Evolutionary conservation across 2,888 invertebrate genomes (phyloP).

Genomic region (Catocala sponsa): DNA sequence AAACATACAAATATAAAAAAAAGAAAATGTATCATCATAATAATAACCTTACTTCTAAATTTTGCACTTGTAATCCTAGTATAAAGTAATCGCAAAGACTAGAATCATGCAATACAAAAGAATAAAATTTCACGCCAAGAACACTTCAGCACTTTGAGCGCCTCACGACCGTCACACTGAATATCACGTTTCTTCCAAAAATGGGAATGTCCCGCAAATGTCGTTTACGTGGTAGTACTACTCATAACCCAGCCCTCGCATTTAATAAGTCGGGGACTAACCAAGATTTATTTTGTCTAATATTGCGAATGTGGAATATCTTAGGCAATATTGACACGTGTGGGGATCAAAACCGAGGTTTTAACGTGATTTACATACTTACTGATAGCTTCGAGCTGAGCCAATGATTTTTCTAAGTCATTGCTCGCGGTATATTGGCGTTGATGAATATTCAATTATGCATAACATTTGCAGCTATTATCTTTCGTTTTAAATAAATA

Average conservation of each 20-base stretch:
- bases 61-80: too few relatives aligned
- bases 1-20: too few relatives aligned
- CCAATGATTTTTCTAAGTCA: background rate
- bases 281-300: slow-evolving; percentile 65
- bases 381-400: background rate
- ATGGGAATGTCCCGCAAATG: slow-evolving; percentile 14
- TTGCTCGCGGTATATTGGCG: too few relatives aligned
- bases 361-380: slow-evolving; percentile 34
- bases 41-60: too few relatives aligned
- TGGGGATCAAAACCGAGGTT: slow-evolving; percentile 27
- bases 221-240: slow-evolving; percentile 25
- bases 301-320: slow-evolving; percentile 55
- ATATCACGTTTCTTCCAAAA: slow-evolving; percentile 1
- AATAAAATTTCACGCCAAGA: too few relatives aligned
- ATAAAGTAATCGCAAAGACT: too few relatives aligned
- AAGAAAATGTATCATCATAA: too few relatives aligned
- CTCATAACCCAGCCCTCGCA: slow-evolving; percentile 50
- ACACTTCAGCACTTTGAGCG: too few relatives aligned
- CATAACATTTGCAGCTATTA: too few relatives aligned
- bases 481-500: too few relatives aligned
- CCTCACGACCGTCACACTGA: background rate
- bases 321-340: slow-evolving; percentile 54
- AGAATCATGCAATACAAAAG: too few relatives aligned
- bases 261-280: slow-evolving; percentile 64
- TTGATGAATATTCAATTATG: too few relatives aligned